A percentile compares a stretch with the other conserved stretches of the same genome.
phyloP scores from a whole-genome alignment of 1,140 invertebrate genomes.

The Brachionus paranguensis region DNA sequence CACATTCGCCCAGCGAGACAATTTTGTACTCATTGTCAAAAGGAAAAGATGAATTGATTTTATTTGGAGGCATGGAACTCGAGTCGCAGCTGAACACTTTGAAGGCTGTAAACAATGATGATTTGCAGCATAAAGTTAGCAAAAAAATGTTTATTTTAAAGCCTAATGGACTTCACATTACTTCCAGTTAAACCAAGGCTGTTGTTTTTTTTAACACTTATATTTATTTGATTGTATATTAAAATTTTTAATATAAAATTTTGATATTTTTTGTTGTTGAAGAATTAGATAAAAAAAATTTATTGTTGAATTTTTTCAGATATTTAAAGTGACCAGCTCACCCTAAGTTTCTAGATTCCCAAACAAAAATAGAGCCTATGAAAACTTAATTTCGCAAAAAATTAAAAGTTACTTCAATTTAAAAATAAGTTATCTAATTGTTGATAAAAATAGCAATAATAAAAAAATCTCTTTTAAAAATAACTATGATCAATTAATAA shows the following conservation, averaged over 20 bases:
- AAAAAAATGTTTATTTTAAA: constrained; percentile 32
- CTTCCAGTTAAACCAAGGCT: background rate
- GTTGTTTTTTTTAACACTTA: background rate
- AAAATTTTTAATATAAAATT: background rate
- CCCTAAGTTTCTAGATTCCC: too few species aligned
- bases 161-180: background rate
- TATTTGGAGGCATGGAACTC: constrained; percentile 76
- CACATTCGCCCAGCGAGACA: constrained; percentile 69
- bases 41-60: constrained; percentile 80
- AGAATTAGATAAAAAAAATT: background rate
- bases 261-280: background rate
- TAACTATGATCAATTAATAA: too few species aligned
- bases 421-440: too few species aligned
- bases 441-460: too few species aligned
- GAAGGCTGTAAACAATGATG: background rate
- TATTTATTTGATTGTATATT: background rate
- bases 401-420: too few species aligned
- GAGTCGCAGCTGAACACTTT: background rate
- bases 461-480: too few species aligned
- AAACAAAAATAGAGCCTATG: too few species aligned
- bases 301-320: too few species aligned
- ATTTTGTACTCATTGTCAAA: constrained; percentile 80
- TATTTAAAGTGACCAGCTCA: too few species aligned
- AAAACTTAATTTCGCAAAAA: too few species aligned
- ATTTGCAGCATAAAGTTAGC: constrained; percentile 21